phyloP scores from a whole-genome alignment of 1,140 invertebrate genomes.

The Metaphire vulgaris region DNA sequence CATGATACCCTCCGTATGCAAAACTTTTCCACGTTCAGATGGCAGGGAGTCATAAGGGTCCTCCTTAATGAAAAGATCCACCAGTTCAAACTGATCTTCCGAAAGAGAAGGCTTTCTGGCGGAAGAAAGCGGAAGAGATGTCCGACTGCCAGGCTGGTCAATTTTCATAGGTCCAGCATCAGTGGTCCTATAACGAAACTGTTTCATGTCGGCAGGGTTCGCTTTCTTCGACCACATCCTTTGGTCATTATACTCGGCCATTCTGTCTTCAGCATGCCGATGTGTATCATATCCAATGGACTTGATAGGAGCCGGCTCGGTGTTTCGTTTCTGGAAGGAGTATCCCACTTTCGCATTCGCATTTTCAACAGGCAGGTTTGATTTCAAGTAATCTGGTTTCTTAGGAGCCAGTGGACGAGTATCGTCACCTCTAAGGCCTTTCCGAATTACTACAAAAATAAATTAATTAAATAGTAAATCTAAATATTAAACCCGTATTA shows the following conservation, averaged over 20 bases:
- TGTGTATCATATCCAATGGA: too few species aligned
- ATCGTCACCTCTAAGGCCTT: too few species aligned
- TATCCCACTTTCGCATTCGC: too few species aligned
- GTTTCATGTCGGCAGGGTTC: not conserved
- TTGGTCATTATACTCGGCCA: not conserved
- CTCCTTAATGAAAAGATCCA: not conserved
- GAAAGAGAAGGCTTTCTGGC: not conserved
- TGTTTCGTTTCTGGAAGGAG: not conserved
- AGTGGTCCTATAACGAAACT: not conserved
- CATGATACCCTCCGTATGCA: too few species aligned
- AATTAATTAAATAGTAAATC: too few species aligned
- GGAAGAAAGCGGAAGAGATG: not conserved
- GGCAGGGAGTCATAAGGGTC: not conserved
- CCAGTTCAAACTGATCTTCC: not conserved
- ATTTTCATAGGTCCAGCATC: not conserved
- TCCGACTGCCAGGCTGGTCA: not conserved
- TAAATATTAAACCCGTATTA: too few species aligned
- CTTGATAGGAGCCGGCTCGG: not conserved
- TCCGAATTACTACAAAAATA: too few species aligned
- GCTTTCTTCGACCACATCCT: not conserved
- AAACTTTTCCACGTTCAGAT: too few species aligned
- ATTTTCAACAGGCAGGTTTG: too few species aligned
- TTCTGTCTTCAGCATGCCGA: too few species aligned
- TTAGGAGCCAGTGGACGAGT: too few species aligned
- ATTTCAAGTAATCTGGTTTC: too few species aligned